Conservation (phyloP, 2,113 vertebrate species). For the Alligator mississippiensis region DNA sequence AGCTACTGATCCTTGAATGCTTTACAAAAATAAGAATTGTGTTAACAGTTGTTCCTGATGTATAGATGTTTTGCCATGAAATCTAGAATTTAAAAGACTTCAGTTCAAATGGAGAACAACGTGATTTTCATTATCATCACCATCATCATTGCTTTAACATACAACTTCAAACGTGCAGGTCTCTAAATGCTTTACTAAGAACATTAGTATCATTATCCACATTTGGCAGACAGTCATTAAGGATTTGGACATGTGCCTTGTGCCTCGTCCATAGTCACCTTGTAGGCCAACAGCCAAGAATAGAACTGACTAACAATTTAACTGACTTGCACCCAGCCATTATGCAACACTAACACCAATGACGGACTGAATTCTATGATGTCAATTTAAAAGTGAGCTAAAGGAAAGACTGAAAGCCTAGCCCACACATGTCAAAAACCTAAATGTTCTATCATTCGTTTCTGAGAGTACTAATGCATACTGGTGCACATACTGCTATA, state of each 20-base stretch:
- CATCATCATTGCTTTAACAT: neutral
- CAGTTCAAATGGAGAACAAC: neutral
- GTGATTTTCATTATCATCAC: constrained; percentile 4
- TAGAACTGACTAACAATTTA: neutral
- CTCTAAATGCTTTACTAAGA: neutral
- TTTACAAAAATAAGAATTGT: constrained; percentile 7
- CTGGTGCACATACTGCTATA: neutral
- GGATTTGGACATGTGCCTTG: neutral
- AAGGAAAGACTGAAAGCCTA: neutral
- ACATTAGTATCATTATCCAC: neutral
- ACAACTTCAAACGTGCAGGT: neutral
- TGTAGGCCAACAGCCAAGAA: neutral
- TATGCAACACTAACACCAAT: neutral
- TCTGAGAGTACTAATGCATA: neutral
- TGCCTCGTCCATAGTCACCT: neutral
- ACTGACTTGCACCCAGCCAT: neutral
- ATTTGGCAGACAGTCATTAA: neutral
- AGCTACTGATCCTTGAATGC: neutral
- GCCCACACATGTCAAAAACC: neutral
- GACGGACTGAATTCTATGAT: neutral
- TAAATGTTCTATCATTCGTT: neutral
- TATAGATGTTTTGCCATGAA: neutral
- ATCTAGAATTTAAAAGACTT: neutral
- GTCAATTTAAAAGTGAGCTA: neutral
- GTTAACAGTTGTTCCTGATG: neutral